A percentile compares a stretch with the other conserved stretches of the same genome.
Conservation (phyloP, 2,113 vertebrate species). For the Ictalurus punctatus region DNA sequence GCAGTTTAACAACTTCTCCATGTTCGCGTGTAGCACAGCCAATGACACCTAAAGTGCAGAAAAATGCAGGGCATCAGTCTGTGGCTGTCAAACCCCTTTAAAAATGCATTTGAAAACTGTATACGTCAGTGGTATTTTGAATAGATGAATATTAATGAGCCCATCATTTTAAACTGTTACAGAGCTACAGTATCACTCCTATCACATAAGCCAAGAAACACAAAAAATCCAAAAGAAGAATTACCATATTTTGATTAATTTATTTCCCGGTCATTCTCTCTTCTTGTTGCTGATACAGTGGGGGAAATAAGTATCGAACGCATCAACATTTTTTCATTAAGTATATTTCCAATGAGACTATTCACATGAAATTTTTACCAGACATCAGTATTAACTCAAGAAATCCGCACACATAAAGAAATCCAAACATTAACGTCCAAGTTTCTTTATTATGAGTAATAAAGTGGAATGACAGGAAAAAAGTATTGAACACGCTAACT, state of each 20-base stretch:
- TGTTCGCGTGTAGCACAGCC: slow-evolving; percentile 92
- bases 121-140: not conserved
- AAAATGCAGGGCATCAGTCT: not conserved
- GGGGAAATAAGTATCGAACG: no score
- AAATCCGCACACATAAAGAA: no score
- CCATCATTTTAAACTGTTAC: no score
- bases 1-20: slow-evolving; percentile 85
- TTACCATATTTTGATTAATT: not conserved
- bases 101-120: not conserved
- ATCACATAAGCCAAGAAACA: not conserved
- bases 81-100: not conserved
- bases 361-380: no score
- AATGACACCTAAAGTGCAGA: slow-evolving; percentile 76
- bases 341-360: no score
- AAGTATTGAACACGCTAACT: no score
- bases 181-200: not conserved
- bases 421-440: no score
- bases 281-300: not conserved
- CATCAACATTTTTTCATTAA: no score
- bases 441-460: no score
- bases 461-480: no score
- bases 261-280: not conserved
- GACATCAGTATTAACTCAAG: no score
- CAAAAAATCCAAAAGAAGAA: not conserved
- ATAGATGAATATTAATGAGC: not conserved